Conservation (phyloP, 2,888 invertebrate species). For the Globia sparganii region DNA sequence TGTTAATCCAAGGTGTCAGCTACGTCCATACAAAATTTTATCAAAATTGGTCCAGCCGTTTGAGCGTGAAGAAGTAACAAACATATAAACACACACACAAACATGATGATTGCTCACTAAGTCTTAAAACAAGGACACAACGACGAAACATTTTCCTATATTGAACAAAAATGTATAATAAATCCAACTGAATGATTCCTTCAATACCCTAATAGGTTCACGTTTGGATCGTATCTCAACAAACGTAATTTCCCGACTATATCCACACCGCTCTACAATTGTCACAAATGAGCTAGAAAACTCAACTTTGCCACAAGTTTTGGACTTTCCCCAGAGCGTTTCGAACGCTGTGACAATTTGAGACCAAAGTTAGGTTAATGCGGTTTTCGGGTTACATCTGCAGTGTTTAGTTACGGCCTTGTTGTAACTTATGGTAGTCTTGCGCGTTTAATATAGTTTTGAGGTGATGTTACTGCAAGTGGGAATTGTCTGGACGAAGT, state of each 20-base stretch:
- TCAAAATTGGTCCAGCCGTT: no score
- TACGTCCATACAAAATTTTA: no score
- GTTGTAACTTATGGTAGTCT: constrained; percentile 60
- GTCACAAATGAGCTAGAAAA: constrained; percentile 77
- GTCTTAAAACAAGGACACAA: neutral
- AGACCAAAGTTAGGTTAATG: constrained; percentile 71
- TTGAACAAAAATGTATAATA: constrained; percentile 12
- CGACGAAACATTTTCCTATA: neutral
- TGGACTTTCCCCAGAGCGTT: constrained; percentile 66
- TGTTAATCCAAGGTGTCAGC: no score
- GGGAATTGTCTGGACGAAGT: constrained; percentile 13
- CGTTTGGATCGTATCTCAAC: constrained; percentile 66
- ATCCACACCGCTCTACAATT: constrained; percentile 74
- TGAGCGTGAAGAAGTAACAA: no score
- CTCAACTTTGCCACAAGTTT: constrained; percentile 74
- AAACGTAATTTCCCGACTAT: constrained; percentile 73
- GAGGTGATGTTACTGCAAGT: constrained; percentile 23
- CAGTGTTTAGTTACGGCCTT: constrained; percentile 62
- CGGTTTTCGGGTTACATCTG: constrained; percentile 68
- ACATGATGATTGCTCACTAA: no score
- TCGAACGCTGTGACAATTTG: constrained; percentile 71
- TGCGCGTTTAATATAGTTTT: constrained; percentile 39
- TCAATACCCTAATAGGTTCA: constrained; percentile 54
- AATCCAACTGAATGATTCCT: constrained; percentile 41
- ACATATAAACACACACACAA: no score